phyloP scores from a whole-genome alignment of 2,888 invertebrate species.

The Hoplodrina blanda region DNA sequence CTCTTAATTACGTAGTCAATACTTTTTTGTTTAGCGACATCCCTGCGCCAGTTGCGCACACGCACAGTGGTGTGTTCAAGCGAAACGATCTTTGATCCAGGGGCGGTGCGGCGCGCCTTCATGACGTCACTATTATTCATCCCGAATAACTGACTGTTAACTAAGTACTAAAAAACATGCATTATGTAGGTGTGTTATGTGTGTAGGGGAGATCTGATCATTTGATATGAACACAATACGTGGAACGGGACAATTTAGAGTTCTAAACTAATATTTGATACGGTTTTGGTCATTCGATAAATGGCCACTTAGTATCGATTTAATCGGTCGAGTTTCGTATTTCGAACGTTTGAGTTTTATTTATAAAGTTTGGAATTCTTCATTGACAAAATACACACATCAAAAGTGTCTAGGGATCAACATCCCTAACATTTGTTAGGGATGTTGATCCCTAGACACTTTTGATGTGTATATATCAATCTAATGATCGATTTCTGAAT shows the following conservation, averaged over 20 bases:
- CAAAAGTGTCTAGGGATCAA: no score
- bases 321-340: background rate
- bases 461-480: no score
- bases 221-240: slow-evolving; percentile 43
- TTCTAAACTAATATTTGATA: slow-evolving; percentile 38
- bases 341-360: background rate
- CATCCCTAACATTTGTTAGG: no score
- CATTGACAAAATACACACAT: slow-evolving; percentile 1
- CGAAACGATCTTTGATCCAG: slow-evolving; percentile 83
- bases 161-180: slow-evolving; percentile 66
- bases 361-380: background rate
- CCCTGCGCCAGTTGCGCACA: slow-evolving; percentile 70
- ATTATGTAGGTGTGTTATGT: slow-evolving; percentile 61
- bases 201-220: slow-evolving; percentile 59
- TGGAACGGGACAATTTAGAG: slow-evolving; percentile 34
- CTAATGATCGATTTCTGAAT: background rate
- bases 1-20: slow-evolving; percentile 37
- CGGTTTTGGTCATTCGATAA: slow-evolving; percentile 10
- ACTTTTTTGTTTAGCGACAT: slow-evolving; percentile 58
- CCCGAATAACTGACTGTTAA: slow-evolving; percentile 63
- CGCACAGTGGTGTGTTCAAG: slow-evolving; percentile 74
- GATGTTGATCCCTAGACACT: no score
- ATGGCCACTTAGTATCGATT: slow-evolving; percentile 5
- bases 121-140: slow-evolving; percentile 84
- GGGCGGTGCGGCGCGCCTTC: slow-evolving; percentile 76